Evolutionary conservation across 1,140 invertebrate species (phyloP).

Genomic region (Neuroterus valhalla): DNA sequence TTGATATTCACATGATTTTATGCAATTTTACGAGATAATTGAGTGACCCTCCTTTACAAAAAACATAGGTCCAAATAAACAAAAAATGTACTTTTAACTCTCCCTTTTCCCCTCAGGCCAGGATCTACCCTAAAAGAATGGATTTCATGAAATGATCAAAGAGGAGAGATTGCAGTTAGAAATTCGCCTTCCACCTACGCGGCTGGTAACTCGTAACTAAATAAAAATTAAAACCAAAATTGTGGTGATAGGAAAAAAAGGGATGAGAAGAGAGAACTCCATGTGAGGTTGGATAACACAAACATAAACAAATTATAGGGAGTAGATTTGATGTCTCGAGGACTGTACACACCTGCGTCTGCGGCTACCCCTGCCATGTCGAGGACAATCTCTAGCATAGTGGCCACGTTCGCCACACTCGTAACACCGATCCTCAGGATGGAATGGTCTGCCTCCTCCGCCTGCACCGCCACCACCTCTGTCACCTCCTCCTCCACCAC

Average conservation of each 20-base stretch:
- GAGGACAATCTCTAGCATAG: conserved; percentile 91
- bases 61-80: too few species aligned
- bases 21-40: too few species aligned
- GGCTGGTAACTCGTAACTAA: not conserved
- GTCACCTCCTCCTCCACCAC: conserved; percentile 39
- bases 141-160: too few species aligned
- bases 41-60: too few species aligned
- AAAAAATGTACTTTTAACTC: too few species aligned
- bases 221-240: not conserved
- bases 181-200: too few species aligned
- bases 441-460: conserved; percentile 79
- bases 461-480: conserved; percentile 1
- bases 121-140: too few species aligned
- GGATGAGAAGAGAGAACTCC: not conserved
- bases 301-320: conserved; percentile 1
- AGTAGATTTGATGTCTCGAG: not conserved
- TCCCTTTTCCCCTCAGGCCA: too few species aligned
- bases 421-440: conserved; percentile 92
- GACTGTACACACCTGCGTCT: conserved; percentile 75
- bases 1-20: too few species aligned
- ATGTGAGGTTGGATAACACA: conserved; percentile 3
- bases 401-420: conserved; percentile 94
- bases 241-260: not conserved
- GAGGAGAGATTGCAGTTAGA: too few species aligned
- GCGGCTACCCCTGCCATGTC: conserved; percentile 75